Conservation (phyloP, 2,888 invertebrate genomes). For the Plagodis pulveraria region DNA sequence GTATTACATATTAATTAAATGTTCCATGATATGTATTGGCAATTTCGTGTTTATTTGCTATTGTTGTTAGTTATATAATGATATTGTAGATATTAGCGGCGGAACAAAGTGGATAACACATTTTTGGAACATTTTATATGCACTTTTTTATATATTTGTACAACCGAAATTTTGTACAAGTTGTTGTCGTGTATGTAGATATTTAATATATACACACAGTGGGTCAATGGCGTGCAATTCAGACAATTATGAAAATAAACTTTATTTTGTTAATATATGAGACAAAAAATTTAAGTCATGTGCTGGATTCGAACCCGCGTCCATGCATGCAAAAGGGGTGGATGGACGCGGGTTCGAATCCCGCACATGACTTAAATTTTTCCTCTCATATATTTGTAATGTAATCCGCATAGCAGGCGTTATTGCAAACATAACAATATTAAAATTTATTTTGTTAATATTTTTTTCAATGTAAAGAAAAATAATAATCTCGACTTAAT, state of each 20-base stretch:
- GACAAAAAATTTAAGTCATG: too few relatives aligned
- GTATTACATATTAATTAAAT: constrained; percentile 1
- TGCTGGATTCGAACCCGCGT: too few relatives aligned
- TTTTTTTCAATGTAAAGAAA: too few relatives aligned
- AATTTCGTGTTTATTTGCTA: constrained; percentile 48
- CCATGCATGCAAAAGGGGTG: too few relatives aligned
- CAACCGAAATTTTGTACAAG: constrained; percentile 70
- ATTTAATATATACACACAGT: constrained; percentile 36
- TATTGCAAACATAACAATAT: too few relatives aligned
- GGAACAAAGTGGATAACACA: constrained; percentile 67
- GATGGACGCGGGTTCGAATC: too few relatives aligned
- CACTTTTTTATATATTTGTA: constrained; percentile 83
- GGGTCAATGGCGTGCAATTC: constrained; percentile 37
- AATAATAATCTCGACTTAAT: too few relatives aligned
- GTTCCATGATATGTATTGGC: constrained; percentile 16
- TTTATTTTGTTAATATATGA: background rate
- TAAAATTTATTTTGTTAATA: background rate
- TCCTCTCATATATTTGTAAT: too few relatives aligned
- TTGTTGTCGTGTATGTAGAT: constrained; percentile 67
- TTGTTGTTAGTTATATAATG: constrained; percentile 40
- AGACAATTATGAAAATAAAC: background rate
- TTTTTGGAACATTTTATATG: constrained; percentile 83
- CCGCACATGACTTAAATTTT: too few relatives aligned
- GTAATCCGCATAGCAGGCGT: too few relatives aligned
- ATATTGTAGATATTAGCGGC: constrained; percentile 45